These are phyloP conservation scores for Lasioglossum calceatum DNA, from an alignment of 2,888 invertebrate genomes.

Conservation along the genomic window DNA sequence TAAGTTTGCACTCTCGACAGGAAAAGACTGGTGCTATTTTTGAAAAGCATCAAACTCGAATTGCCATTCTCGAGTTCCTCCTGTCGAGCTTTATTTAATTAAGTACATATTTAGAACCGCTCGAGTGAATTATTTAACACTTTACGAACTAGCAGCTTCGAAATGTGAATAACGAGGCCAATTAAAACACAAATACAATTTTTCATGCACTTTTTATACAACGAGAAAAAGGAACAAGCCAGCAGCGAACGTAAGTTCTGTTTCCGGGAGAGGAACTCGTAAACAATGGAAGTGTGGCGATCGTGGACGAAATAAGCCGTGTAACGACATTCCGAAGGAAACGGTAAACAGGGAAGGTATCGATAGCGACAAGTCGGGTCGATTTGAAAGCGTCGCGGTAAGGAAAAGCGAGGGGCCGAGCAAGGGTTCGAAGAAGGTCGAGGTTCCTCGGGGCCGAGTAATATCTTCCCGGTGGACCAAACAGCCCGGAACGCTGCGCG, in stretches of 20 bases:
- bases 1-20: neutral
- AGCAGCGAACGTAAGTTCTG: neutral
- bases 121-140: neutral
- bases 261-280: neutral
- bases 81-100: neutral
- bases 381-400: constrained; percentile 21
- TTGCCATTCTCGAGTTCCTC: neutral
- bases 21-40: neutral
- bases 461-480: constrained; percentile 69
- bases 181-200: neutral
- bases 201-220: no score
- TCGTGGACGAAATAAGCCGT: neutral
- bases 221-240: neutral
- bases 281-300: neutral
- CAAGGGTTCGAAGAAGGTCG: constrained; percentile 59
- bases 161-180: neutral
- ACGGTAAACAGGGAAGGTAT: neutral
- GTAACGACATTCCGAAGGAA: constrained; percentile 3
- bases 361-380: constrained; percentile 2
- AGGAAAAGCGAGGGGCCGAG: neutral
- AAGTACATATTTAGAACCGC: neutral
- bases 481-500: constrained; percentile 71
- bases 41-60: neutral
- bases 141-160: neutral
- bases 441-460: constrained; percentile 54